A percentile compares a stretch with the other conserved stretches of the same genome.
These are phyloP conservation scores for Reinhardtius hippoglossoides DNA, from an alignment of 2,113 vertebrate species.

Conservation along the genomic window DNA sequence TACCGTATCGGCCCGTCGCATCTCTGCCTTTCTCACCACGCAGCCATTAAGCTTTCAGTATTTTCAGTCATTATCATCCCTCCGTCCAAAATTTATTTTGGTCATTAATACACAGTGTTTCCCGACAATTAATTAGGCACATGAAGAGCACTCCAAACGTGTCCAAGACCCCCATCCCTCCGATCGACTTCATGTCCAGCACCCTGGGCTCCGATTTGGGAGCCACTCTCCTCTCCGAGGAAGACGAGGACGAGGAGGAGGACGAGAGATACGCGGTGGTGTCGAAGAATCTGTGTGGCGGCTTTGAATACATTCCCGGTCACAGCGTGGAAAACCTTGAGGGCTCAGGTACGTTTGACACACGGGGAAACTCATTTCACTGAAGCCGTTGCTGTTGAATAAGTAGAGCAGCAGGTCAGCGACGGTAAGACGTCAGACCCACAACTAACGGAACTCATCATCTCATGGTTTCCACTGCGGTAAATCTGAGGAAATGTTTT, in stretches of 20 bases:
- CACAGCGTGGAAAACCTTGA: conserved; percentile 91
- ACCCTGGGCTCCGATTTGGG: conserved; percentile 93
- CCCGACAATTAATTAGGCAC: conserved; percentile 86
- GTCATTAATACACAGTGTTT: conserved; percentile 51
- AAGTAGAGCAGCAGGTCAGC: neutral
- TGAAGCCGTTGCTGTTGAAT: conserved; percentile 16
- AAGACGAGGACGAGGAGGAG: conserved; percentile 84
- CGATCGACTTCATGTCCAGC: conserved; percentile 92
- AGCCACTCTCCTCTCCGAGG: conserved; percentile 89
- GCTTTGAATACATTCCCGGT: conserved; percentile 90
- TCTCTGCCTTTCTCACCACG: conserved; percentile 35
- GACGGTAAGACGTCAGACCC: neutral
- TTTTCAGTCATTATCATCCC: conserved; percentile 26
- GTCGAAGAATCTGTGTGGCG: conserved; percentile 88
- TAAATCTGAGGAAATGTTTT: neutral
- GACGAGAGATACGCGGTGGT: conserved; percentile 85
- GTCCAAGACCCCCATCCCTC: conserved; percentile 87
- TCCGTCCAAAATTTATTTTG: neutral
- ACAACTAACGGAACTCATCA: neutral
- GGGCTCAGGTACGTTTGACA: conserved; percentile 75
- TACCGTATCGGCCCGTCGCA: conserved; percentile 49
- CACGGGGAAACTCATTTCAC: conserved; percentile 1
- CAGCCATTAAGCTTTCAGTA: conserved; percentile 33
- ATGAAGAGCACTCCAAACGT: conserved; percentile 92
- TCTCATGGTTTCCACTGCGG: neutral